phyloP scores from a whole-genome alignment of 2,113 vertebrate genomes.

The Labeo catla region DNA sequence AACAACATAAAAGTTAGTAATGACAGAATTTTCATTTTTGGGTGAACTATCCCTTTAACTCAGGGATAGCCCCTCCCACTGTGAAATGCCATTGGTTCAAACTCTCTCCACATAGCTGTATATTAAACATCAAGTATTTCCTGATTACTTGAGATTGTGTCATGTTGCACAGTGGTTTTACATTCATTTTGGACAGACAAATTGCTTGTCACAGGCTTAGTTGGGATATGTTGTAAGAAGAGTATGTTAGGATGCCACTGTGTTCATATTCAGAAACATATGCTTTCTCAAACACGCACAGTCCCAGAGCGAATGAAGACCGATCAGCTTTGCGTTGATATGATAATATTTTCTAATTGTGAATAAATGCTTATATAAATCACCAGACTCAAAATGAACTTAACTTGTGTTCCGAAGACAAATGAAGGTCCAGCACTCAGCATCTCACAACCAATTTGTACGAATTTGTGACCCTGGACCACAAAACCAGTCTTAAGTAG shows the following conservation, averaged over 20 bases:
- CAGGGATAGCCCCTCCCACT: background rate
- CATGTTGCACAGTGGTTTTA: background rate
- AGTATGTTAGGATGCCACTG: background rate
- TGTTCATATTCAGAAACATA: background rate
- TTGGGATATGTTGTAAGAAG: background rate
- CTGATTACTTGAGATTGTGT: background rate
- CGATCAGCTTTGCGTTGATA: constrained; percentile 20
- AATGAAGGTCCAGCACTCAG: too few species aligned
- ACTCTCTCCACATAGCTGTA: background rate
- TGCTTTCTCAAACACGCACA: constrained; percentile 3
- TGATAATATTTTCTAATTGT: constrained; percentile 46
- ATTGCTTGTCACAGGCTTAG: constrained; percentile 3
- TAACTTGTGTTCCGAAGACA: too few species aligned
- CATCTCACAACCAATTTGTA: too few species aligned
- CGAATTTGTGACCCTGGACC: too few species aligned
- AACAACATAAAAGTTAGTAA: too few species aligned
- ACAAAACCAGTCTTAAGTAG: too few species aligned
- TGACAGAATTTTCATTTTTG: too few species aligned
- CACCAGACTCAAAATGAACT: background rate
- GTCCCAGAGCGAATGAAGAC: constrained; percentile 16
- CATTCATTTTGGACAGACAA: background rate
- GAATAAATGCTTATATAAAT: constrained; percentile 42
- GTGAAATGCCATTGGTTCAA: background rate
- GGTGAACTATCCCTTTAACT: background rate
- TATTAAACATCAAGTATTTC: background rate